Evolutionary conservation across 1,140 invertebrate species (phyloP).

Genomic region (Phortica variegata): DNA sequence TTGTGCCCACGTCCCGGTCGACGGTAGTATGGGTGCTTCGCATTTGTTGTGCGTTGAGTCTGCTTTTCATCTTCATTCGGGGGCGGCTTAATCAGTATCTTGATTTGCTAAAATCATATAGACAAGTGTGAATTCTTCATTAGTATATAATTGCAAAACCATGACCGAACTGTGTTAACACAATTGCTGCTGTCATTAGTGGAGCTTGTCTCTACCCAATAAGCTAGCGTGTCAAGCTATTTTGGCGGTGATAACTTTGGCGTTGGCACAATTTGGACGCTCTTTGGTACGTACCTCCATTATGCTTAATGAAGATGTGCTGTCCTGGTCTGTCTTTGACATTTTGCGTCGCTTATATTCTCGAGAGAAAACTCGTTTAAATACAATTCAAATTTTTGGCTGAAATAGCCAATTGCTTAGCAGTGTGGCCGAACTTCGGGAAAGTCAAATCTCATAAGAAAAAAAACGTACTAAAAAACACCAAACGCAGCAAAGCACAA

Average conservation of each 20-base stretch:
- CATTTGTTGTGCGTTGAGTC: constrained; percentile 66
- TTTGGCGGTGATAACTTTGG: background rate
- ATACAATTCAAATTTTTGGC: constrained; percentile 17
- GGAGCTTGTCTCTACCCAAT: too few species aligned
- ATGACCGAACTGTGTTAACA: background rate
- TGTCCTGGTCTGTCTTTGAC: constrained; percentile 49
- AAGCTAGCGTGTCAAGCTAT: too few species aligned
- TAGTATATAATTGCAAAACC: constrained; percentile 1
- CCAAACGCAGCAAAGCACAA: too few species aligned
- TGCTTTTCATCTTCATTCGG: constrained; percentile 68
- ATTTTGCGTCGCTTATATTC: constrained; percentile 30
- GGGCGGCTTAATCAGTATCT: constrained; percentile 83
- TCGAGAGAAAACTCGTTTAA: too few species aligned
- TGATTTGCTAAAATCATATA: constrained; percentile 72
- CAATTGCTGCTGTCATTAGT: too few species aligned
- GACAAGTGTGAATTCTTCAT: constrained; percentile 1
- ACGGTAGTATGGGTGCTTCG: constrained; percentile 80
- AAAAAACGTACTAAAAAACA: too few species aligned
- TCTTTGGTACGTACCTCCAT: constrained; percentile 41
- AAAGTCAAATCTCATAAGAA: too few species aligned
- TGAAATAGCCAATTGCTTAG: background rate
- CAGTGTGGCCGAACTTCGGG: too few species aligned
- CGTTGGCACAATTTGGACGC: background rate
- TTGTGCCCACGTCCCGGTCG: constrained; percentile 87
- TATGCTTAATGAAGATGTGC: constrained; percentile 42